phyloP scores from a whole-genome alignment of 2,888 invertebrate genomes.

The Chloromyia formosa region DNA sequence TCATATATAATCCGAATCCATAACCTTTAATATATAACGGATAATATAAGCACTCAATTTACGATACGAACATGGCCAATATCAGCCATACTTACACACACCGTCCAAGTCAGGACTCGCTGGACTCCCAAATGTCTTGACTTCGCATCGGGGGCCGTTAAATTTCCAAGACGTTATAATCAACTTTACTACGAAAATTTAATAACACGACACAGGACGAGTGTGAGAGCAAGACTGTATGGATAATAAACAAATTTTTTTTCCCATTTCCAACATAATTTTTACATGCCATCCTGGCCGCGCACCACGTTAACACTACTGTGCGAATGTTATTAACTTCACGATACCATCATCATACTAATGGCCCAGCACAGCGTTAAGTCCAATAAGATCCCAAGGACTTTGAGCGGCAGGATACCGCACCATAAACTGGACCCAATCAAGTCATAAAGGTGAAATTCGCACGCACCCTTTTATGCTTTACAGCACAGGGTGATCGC shows the following conservation, averaged over 20 bases:
- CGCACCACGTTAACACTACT: neutral
- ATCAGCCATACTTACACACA: too few relatives aligned
- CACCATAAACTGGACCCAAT: constrained; percentile 44
- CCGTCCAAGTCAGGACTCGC: too few relatives aligned
- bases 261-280: neutral
- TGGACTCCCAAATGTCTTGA: neutral
- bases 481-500: constrained; percentile 38
- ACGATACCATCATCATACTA: constrained; percentile 35
- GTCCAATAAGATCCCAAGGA: constrained; percentile 28
- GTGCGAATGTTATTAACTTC: constrained; percentile 23
- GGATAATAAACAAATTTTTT: constrained; percentile 34
- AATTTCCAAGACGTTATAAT: constrained; percentile 22
- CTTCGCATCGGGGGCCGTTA: neutral
- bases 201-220: neutral
- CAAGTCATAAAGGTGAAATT: constrained; percentile 45
- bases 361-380: constrained; percentile 29
- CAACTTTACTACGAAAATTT: constrained; percentile 28
- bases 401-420: neutral
- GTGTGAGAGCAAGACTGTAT: neutral
- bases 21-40: too few relatives aligned
- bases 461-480: constrained; percentile 42
- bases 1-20: too few relatives aligned
- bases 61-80: neutral
- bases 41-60: neutral
- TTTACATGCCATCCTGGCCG: neutral